Evolutionary conservation across 2,113 vertebrate species (phyloP), one percentile per base, ranked within the genome.

Genomic region (Elgaria multicarinata): DNA sequence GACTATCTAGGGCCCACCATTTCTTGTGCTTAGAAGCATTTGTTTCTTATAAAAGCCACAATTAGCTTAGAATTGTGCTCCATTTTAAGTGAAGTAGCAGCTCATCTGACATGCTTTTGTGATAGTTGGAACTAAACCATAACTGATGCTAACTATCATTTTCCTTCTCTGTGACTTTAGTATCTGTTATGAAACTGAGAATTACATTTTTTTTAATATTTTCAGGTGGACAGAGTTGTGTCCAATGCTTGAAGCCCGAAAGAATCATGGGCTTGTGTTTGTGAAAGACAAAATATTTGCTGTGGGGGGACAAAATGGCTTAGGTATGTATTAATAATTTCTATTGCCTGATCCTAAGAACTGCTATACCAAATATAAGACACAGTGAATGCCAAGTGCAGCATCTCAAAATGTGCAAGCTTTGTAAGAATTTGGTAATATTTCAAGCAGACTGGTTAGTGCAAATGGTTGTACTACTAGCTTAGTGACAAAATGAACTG

Each of bases 251-350:
- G 99, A 99, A 92, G 96, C 98, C 90, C 98, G 99, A 94, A 99
- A 99, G 96, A 99, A 99, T 94, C 99, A 99, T 6, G 99, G 99
- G 1, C 95, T 99, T 81, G 99, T 98, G 72, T 98, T 98, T 91
- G 99, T 99, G 89, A 99, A 99, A 97, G 98, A 98, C 93, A 98
- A 98, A 96, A 99, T 99, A 97, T 99, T 99, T 95, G 99, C 99
- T 94, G 97, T 99, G 78, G 99, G 99, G 91, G 99, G 99, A 79
- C 99, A 99, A 95, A 99, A 99, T 81, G 97, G 98, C 78, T 94
- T 98, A 90, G 98, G 99, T 99, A 98, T 89, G 92, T 94, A 66
- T 92, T 90, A 10, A 84, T 91, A 14, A 72, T 92, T 84, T 80
- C 87, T 82, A 26, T 33, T 84, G 58, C 42, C 26, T 83, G 31